phyloP scores from a whole-genome alignment of 2,888 invertebrate species.

The Drosophila nr. medialis region DNA sequence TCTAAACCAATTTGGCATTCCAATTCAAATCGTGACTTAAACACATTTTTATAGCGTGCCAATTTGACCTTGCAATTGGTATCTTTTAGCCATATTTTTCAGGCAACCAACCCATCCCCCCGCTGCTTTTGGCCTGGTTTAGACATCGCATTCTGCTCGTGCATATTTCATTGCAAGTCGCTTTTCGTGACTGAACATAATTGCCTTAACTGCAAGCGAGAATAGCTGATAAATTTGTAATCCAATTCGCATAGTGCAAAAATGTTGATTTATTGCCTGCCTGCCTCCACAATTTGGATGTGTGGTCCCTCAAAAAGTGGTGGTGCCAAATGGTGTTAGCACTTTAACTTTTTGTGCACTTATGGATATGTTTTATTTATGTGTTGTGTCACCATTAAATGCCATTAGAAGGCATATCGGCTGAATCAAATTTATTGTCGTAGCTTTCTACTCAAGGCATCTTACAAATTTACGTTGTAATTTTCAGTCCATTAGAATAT shows the following conservation, averaged over 20 bases:
- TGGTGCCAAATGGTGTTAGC: conserved; percentile 14
- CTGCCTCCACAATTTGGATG: conserved; percentile 27
- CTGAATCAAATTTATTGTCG: no score
- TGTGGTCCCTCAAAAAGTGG: not conserved
- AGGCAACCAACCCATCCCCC: conserved; percentile 10
- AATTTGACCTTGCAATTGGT: conserved; percentile 69
- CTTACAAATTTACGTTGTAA: not conserved
- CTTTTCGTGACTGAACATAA: conserved; percentile 73
- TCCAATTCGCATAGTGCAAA: conserved; percentile 6
- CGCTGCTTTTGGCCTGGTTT: conserved; percentile 17
- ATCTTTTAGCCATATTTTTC: conserved; percentile 56
- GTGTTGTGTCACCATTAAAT: not conserved
- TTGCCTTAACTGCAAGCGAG: conserved; percentile 55
- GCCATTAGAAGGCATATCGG: not conserved
- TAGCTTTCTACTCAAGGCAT: not conserved
- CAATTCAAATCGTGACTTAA: not conserved
- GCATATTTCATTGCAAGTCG: conserved; percentile 54
- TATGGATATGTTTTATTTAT: conserved; percentile 8
- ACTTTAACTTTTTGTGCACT: not conserved
- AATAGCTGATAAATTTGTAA: conserved; percentile 56
- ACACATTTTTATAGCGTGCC: conserved; percentile 56
- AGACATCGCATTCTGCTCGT: conserved; percentile 21
- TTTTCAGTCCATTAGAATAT: not conserved
- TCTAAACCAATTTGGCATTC: conserved; percentile 36
- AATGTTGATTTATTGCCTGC: conserved; percentile 32